Evolutionary conservation across 2,113 vertebrate genomes (phyloP), one percentile per base, ranked within the genome.

Genomic region (Gracilinanus agilis): DNA sequence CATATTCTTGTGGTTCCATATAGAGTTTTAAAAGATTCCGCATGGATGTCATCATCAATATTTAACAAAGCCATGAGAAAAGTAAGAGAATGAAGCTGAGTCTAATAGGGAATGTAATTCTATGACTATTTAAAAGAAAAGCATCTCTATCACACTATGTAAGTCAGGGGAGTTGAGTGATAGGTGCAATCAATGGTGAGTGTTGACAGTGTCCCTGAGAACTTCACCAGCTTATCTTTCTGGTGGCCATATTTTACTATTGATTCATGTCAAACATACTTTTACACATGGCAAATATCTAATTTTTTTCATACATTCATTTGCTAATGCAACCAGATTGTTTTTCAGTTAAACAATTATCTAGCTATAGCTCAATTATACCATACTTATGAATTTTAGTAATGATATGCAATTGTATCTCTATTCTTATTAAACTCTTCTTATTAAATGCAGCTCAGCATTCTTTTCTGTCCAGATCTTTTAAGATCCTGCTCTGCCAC

Each of bases 51-150:
- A 67, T 88, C 58, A 94, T 94, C 94, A 97, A 93, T 97, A 95
- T 61, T 96, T 94, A 93, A 92, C 19, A 90, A 95, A 56, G 90
- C 92, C 93, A 21, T 61, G 93, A 97, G 88, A 90, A 95, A 96
- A 95, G 34, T 83, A 83, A 83, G 21, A 92, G 27, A 93, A 95
- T 92, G 67, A 96, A 96, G 53, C 88, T 55, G 90, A 97, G 97
- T 95, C 75, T 90, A 96, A 88, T 58, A 49, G 25, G 44, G 53
- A 94, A 49, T 40, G 27, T 75, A 93, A 90, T 95, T 92, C 95
- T 93, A 92, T 93, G 92, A 90, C 49, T 67, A 58, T 93, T 94
- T 93, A 54, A 54, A 58, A 53, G 93, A 83, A 67, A 83, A 83
- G 6, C n/a, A 16, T n/a, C 13, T 96, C 93, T 44, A 91, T 94